Conservation (phyloP, 2,888 invertebrate genomes). For the Andrena minutula region DNA sequence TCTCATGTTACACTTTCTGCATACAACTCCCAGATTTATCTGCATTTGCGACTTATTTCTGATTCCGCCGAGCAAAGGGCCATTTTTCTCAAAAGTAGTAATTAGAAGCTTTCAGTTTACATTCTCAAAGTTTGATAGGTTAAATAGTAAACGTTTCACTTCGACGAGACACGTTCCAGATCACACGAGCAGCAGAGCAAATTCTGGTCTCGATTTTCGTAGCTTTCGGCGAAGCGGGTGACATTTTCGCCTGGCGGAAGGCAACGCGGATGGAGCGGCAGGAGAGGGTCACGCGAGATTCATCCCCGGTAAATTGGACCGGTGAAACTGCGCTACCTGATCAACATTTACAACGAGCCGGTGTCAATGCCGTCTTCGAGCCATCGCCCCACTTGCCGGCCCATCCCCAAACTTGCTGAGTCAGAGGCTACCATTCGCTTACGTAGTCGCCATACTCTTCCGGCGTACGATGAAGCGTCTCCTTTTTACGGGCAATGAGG, state of each 20-base stretch:
- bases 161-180: background rate
- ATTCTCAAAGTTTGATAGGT: too few relatives aligned
- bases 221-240: slow-evolving; percentile 39
- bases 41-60: too few relatives aligned
- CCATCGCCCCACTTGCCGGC: slow-evolving; percentile 15
- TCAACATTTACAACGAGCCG: slow-evolving; percentile 70
- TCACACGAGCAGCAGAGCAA: background rate
- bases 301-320: slow-evolving; percentile 72
- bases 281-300: slow-evolving; percentile 57
- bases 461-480: slow-evolving; percentile 66
- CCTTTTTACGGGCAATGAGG: slow-evolving; percentile 72
- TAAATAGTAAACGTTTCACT: background rate
- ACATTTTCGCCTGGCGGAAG: slow-evolving; percentile 40
- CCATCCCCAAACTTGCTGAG: slow-evolving; percentile 28
- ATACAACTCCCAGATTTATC: too few relatives aligned
- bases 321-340: slow-evolving; percentile 70
- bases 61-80: too few relatives aligned
- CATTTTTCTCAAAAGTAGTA: too few relatives aligned
- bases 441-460: slow-evolving; percentile 29
- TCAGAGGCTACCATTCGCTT: slow-evolving; percentile 35
- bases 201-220: slow-evolving; percentile 22
- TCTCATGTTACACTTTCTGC: too few relatives aligned
- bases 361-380: slow-evolving; percentile 65
- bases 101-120: too few relatives aligned
- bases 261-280: slow-evolving; percentile 9